phyloP scores from a whole-genome alignment of 1,140 invertebrate species.

The Drosophila insularis region DNA sequence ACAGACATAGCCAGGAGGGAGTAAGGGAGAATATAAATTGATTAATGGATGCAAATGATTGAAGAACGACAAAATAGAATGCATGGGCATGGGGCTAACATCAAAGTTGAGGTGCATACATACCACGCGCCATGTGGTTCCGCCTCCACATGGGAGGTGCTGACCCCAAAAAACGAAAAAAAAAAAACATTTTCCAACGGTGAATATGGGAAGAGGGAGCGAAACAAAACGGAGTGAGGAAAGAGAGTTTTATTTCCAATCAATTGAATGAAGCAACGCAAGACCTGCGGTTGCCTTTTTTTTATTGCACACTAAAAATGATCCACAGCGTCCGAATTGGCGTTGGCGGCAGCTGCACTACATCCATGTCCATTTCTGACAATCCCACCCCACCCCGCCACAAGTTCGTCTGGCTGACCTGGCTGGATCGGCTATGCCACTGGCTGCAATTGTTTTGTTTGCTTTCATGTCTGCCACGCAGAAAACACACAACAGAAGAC shows the following conservation, averaged over 20 bases:
- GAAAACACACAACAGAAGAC: constrained; percentile 25
- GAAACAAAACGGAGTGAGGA: neutral
- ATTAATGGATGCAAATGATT: constrained; percentile 81
- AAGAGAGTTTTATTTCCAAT: constrained; percentile 64
- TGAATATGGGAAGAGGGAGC: neutral
- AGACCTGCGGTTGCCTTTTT: constrained; percentile 53
- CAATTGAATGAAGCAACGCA: constrained; percentile 56
- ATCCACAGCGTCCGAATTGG: constrained; percentile 48
- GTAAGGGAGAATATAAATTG: constrained; percentile 55
- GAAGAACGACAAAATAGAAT: constrained; percentile 64
- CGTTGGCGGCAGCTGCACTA: constrained; percentile 31
- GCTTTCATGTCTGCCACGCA: constrained; percentile 65
- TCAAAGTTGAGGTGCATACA: constrained; percentile 67
- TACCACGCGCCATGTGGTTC: constrained; percentile 63
- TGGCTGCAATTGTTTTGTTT: constrained; percentile 73
- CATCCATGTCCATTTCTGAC: constrained; percentile 18
- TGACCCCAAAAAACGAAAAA: constrained; percentile 65
- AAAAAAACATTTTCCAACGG: constrained; percentile 3
- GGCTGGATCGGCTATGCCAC: constrained; percentile 26
- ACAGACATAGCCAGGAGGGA: constrained; percentile 11
- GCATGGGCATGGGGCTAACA: constrained; percentile 42
- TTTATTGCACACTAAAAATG: constrained; percentile 74
- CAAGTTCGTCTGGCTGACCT: constrained; percentile 14
- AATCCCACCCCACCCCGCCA: neutral
- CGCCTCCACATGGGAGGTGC: constrained; percentile 31